Conservation (phyloP, 2,888 invertebrate species). For the Micropterix aruncella region DNA sequence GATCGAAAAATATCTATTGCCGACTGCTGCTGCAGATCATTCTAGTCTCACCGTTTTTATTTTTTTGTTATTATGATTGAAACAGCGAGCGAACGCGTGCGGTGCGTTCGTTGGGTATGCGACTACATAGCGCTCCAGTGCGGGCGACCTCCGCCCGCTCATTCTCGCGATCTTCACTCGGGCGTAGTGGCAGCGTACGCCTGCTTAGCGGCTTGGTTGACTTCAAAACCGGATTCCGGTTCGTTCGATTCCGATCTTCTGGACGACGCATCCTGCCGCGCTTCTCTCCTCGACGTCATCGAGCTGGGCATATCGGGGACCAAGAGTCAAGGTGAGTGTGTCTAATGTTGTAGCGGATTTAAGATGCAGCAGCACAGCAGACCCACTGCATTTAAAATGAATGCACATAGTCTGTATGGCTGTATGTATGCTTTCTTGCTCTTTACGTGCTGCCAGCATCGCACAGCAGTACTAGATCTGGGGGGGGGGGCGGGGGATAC, state of each 20-base stretch:
- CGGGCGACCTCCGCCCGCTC: conserved; percentile 84
- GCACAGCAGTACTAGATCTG: too few relatives aligned
- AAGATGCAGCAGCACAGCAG: too few relatives aligned
- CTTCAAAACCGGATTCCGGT: background rate
- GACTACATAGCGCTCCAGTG: conserved; percentile 95
- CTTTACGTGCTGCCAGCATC: too few relatives aligned
- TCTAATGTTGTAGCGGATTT: too few relatives aligned
- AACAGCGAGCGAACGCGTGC: conserved; percentile 82
- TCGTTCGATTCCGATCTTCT: conserved; percentile 72
- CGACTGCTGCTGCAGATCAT: too few relatives aligned
- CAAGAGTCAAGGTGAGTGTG: conserved; percentile 60
- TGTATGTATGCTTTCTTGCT: too few relatives aligned
- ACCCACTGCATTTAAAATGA: too few relatives aligned
- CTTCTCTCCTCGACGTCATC: conserved; percentile 89
- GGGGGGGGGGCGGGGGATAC: too few relatives aligned
- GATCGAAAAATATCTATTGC: too few relatives aligned
- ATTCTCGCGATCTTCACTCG: conserved; percentile 89
- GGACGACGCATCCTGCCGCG: conserved; percentile 82
- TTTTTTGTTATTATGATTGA: background rate
- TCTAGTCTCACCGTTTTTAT: too few relatives aligned
- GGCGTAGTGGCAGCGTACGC: conserved; percentile 88
- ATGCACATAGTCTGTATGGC: too few relatives aligned
- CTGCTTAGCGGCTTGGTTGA: conserved; percentile 82
- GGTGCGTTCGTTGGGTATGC: conserved; percentile 95
- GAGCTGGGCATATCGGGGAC: conserved; percentile 96